Conservation (phyloP, 2,797 vertebrate species). For the Bradypus variegatus region DNA sequence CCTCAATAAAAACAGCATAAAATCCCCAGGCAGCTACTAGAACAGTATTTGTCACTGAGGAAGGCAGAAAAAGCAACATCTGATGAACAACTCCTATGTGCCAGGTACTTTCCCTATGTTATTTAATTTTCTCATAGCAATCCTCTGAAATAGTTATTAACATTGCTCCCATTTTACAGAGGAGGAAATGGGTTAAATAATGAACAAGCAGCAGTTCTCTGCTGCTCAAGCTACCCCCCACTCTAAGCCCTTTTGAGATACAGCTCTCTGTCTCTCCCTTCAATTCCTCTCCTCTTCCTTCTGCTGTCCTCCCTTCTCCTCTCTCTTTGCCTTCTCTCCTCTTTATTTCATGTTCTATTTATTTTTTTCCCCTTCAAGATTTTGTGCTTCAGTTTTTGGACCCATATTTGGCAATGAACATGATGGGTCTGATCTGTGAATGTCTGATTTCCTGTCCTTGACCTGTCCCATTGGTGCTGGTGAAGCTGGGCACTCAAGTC, state of each 20-base stretch:
- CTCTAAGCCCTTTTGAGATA: neutral
- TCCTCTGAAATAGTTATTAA: neutral
- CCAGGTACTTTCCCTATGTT: neutral
- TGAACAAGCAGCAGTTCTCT: neutral
- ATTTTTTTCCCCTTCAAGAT: neutral
- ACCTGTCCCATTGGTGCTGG: neutral
- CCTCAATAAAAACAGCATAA: neutral
- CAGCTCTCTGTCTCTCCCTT: neutral
- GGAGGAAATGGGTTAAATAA: neutral
- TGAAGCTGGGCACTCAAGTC: neutral
- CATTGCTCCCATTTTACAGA: neutral
- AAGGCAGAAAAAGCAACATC: slow-evolving; percentile 30
- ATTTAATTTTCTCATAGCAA: neutral
- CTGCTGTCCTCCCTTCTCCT: fast-evolving
- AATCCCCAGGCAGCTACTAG: neutral
- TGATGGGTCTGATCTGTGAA: neutral
- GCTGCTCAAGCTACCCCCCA: neutral
- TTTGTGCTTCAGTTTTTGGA: neutral
- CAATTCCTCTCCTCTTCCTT: too few relatives aligned
- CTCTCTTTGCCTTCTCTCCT: neutral
- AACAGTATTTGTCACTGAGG: neutral
- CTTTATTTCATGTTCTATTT: neutral
- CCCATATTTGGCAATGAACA: neutral
- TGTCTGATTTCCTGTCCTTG: neutral
- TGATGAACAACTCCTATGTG: neutral